These are phyloP conservation scores for Zaprionus lachaisei DNA, from an alignment of 1,140 invertebrate species.

Conservation along the genomic window DNA sequence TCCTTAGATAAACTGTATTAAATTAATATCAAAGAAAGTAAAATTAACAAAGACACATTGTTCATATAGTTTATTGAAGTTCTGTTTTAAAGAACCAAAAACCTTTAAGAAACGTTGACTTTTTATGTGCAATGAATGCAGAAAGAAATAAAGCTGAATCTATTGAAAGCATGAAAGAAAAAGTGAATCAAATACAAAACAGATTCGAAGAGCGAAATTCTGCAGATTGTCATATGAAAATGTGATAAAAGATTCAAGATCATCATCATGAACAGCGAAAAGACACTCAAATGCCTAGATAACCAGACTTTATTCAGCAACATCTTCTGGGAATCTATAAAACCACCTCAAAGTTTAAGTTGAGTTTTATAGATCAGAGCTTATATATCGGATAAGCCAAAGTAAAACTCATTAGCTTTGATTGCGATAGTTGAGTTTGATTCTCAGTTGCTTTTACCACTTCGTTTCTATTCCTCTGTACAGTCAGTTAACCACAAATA, in stretches of 20 bases:
- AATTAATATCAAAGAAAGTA: not conserved
- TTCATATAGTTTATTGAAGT: not conserved
- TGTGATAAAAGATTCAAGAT: too few species aligned
- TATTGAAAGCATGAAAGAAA: conserved; percentile 1
- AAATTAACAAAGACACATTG: not conserved
- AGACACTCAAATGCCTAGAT: too few species aligned
- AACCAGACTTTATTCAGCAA: too few species aligned
- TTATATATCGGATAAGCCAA: conserved; percentile 22
- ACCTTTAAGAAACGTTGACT: not conserved
- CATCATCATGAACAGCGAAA: too few species aligned
- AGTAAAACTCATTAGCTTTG: conserved; percentile 13
- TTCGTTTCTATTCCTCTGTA: not conserved
- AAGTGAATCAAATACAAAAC: not conserved
- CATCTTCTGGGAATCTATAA: not conserved
- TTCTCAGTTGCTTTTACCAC: conserved; percentile 3
- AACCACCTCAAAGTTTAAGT: not conserved
- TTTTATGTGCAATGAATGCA: not conserved
- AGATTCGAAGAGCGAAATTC: not conserved
- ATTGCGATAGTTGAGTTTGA: conserved; percentile 15
- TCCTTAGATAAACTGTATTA: not conserved
- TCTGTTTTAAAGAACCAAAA: not conserved
- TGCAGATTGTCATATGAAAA: not conserved
- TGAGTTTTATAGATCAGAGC: not conserved
- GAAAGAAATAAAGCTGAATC: not conserved
- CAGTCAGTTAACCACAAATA: conserved; percentile 55